phyloP scores from a whole-genome alignment of 2,113 vertebrate genomes.

The Poeciliopsis turrubarensis region DNA sequence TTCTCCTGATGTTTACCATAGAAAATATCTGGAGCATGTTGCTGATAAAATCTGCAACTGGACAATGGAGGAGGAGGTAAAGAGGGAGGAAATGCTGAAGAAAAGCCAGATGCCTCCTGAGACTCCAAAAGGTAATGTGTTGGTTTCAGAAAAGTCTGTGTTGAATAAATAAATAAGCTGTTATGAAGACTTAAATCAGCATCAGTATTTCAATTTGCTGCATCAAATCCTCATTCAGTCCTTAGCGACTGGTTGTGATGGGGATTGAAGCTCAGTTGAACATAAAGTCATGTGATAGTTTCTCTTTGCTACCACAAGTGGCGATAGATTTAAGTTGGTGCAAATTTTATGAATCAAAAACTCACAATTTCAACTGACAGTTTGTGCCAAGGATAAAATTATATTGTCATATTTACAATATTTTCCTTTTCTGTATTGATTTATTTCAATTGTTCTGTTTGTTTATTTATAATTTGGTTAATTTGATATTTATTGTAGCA shows the following conservation, averaged over 20 bases:
- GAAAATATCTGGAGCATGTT: slow-evolving; percentile 89
- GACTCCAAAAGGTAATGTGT: slow-evolving; percentile 26
- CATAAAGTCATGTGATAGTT: not conserved
- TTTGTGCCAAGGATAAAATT: not conserved
- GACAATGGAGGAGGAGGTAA: slow-evolving; percentile 83
- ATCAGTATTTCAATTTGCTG: not conserved
- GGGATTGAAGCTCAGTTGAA: not conserved
- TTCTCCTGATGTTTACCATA: slow-evolving; percentile 25
- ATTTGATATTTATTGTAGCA: not conserved
- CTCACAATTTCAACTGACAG: too few relatives aligned
- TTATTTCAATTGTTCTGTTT: not conserved
- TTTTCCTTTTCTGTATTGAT: not conserved
- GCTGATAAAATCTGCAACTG: slow-evolving; percentile 83
- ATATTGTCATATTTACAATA: not conserved
- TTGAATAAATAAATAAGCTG: not conserved
- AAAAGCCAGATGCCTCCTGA: slow-evolving; percentile 37
- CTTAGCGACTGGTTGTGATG: not conserved
- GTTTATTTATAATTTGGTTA: not conserved
- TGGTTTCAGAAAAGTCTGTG: not conserved
- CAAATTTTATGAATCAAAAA: too few relatives aligned
- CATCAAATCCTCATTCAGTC: not conserved
- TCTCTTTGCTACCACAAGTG: not conserved
- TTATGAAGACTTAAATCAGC: rapidly evolving
- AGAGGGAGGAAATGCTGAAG: slow-evolving; percentile 67
- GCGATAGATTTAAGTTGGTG: too few relatives aligned